Evolutionary conservation across 1,140 invertebrate species (phyloP), one percentile per base, ranked within the genome.

Genomic region (Drosophila pallidifrons): DNA sequence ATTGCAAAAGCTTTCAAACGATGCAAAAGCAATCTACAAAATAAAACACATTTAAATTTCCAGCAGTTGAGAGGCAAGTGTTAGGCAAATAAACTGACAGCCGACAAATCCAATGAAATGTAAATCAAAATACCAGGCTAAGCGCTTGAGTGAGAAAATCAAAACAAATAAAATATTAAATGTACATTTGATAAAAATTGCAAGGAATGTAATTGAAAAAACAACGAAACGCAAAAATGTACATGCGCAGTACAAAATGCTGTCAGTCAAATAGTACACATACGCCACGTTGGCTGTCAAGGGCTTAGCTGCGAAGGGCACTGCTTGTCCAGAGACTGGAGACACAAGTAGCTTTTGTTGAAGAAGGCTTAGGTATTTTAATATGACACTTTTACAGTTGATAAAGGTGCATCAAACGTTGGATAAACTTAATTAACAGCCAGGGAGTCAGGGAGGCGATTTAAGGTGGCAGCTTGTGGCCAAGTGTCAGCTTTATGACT

Each of bases 341-440:
- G 32, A 30, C 5, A 55, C 13, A 57, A 60, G 45, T 28, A 16
- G 46, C 55, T 55, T 60, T 41, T 51, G 38, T 16, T 52, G 35
- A 59, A 35, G 25, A 70, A 68, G 74, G 49, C 55, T 75, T 75
- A 77, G 60, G 68, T 59, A 73, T 83, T 83, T 75, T 70, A 83
- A 78, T 75, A 69, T 77, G 57, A 63, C 69, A 77, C 47, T 72
- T 63, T 75, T 68, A 45, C 28, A 38, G 58, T 87, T 89, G 80
- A 88, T 78, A 60, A 83, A 88, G 83, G 82, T 82, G 46, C 43
- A 28, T 20, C 59, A 45, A 68, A 68, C 57, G 61, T 59, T 67
- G 68, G 70, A 66, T 67, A 70, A 86, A 87, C 82, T 89, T 88
- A 89, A 88, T 88, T 88, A 88, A 89, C 85, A 75, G 51, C 41